Conservation (phyloP, 2,797 vertebrate species). For the Falco concolor region DNA sequence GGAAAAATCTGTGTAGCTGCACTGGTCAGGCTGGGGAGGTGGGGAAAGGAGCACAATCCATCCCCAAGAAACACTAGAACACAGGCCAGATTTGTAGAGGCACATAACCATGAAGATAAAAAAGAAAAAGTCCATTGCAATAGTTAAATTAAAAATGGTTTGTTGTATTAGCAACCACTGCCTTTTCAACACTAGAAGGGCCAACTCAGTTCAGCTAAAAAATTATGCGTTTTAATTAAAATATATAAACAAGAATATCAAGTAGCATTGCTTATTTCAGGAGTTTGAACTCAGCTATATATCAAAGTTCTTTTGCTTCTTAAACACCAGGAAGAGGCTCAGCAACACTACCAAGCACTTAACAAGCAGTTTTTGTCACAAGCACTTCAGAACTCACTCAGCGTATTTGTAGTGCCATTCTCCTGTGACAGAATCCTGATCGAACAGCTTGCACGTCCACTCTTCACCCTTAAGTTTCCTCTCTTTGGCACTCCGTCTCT, state of each 20-base stretch:
- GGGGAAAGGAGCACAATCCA: not conserved
- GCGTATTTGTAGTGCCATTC: conserved; percentile 97
- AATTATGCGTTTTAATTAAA: not conserved
- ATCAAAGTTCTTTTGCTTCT: not conserved
- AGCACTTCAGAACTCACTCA: conserved; percentile 81
- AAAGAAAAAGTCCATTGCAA: not conserved
- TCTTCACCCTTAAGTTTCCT: conserved; percentile 90
- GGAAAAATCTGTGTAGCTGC: not conserved
- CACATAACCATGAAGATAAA: not conserved
- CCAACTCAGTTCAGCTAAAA: not conserved
- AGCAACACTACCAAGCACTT: not conserved
- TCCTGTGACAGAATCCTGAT: conserved; percentile 87
- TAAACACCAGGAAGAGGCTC: not conserved
- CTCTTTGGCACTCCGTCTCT: conserved; percentile 89
- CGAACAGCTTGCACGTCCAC: conserved; percentile 89
- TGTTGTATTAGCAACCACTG: not conserved
- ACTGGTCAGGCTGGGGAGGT: not conserved
- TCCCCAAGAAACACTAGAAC: not conserved
- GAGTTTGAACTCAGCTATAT: not conserved
- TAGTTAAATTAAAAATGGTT: not conserved
- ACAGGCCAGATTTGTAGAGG: accelerated
- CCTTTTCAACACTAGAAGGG: not conserved
- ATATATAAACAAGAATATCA: not conserved
- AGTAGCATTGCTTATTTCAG: not conserved
- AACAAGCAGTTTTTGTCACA: not conserved